Conservation (phyloP, 1,140 invertebrate species). For the Sminthurides bifidus region DNA sequence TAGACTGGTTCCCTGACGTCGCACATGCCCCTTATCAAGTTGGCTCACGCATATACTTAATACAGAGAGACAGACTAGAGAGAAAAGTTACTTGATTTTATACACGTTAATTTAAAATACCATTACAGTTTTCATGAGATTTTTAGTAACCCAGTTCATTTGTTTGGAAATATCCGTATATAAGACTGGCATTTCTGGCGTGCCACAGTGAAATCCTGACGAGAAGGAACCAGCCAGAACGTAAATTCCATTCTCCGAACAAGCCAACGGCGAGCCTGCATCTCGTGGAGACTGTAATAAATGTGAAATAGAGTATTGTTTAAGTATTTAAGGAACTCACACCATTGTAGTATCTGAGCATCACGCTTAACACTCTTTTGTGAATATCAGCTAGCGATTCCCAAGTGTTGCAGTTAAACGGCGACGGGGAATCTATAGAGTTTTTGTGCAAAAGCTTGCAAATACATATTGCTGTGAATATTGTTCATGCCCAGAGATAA, state of each 20-base stretch:
- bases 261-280: constrained; percentile 23
- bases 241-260: constrained; percentile 6
- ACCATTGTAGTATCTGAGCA: too few species aligned
- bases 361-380: too few species aligned
- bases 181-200: constrained; percentile 12
- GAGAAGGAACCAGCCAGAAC: constrained; percentile 21
- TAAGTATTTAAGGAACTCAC: too few species aligned
- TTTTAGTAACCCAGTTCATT: constrained; percentile 12
- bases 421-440: too few species aligned
- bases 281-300: constrained; percentile 20
- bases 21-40: not conserved
- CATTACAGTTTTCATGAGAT: constrained; percentile 2
- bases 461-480: too few species aligned
- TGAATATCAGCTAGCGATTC: too few species aligned
- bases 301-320: too few species aligned
- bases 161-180: constrained; percentile 18
- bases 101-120: constrained; percentile 9
- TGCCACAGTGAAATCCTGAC: constrained; percentile 26
- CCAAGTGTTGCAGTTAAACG: too few species aligned
- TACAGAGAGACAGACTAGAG: constrained; percentile 12
- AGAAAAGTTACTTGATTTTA: too few species aligned
- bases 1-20: not conserved
- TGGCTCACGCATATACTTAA: not conserved
- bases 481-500: too few species aligned
- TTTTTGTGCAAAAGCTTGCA: too few species aligned